Percentiles rank a stretch among this genome's conserved stretches.
phyloP scores from a whole-genome alignment of 2,797 vertebrate genomes.

The Chelon labrosus region DNA sequence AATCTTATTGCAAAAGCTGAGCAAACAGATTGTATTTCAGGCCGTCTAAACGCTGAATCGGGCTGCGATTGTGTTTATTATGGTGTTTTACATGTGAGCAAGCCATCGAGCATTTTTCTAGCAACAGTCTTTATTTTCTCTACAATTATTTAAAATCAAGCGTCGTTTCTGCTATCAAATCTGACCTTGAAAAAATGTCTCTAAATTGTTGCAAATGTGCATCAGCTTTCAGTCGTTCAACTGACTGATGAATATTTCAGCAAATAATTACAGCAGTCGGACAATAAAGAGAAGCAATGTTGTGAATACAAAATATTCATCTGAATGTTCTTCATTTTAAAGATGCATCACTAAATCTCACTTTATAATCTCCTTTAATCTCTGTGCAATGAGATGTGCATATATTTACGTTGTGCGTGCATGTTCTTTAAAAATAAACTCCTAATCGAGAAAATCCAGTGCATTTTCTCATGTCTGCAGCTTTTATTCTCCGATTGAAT shows the following conservation, averaged over 20 bases:
- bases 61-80: not conserved
- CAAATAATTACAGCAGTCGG: not conserved
- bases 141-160: constrained; percentile 1
- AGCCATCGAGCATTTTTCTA: not conserved
- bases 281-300: not conserved
- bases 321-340: not conserved
- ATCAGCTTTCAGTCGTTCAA: not conserved
- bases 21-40: not conserved
- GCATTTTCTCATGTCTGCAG: constrained; percentile 4
- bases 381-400: not conserved
- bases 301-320: not conserved
- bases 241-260: constrained; percentile 6
- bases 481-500: constrained; percentile 28
- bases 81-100: not conserved
- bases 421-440: constrained; percentile 4
- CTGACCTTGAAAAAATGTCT: constrained; percentile 10
- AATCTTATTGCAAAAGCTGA: not conserved
- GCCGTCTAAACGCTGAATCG: not conserved
- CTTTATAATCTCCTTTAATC: not conserved
- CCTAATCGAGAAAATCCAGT: not conserved
- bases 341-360: not conserved
- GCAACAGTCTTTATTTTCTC: not conserved
- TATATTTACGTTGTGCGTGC: too few species aligned
- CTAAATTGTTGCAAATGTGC: not conserved
- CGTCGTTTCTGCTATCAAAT: constrained; percentile 6